Conservation (phyloP, 2,888 invertebrate genomes). For the Synanthedon myopaeformis region DNA sequence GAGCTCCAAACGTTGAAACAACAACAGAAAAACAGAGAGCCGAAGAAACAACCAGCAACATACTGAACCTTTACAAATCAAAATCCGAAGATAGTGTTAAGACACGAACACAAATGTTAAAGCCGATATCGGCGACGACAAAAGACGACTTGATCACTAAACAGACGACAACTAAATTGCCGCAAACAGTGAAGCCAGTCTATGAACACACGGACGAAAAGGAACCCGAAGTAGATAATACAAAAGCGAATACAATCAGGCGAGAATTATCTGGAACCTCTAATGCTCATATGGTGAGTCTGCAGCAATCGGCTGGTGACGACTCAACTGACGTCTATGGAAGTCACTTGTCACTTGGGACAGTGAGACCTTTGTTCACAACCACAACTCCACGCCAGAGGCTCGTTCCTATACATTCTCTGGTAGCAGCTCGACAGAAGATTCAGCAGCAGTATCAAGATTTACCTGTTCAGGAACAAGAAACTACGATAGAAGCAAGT, state of each 20-base stretch:
- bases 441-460: constrained; percentile 60
- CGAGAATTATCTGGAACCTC: constrained; percentile 73
- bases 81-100: constrained; percentile 39
- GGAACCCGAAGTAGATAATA: constrained; percentile 38
- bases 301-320: constrained; percentile 73
- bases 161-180: constrained; percentile 49
- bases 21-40: constrained; percentile 35
- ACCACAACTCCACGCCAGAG: constrained; percentile 72
- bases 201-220: constrained; percentile 61
- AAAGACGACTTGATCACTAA: constrained; percentile 50
- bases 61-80: constrained; percentile 39
- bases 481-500: constrained; percentile 62
- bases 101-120: constrained; percentile 44
- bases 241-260: constrained; percentile 71
- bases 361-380: constrained; percentile 76
- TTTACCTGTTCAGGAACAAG: constrained; percentile 39
- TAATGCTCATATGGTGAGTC: constrained; percentile 66
- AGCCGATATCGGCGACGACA: constrained; percentile 35
- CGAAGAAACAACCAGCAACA: constrained; percentile 45
- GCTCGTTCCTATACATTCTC: constrained; percentile 61
- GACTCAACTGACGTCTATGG: constrained; percentile 79
- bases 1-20: constrained; percentile 33
- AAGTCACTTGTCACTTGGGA: constrained; percentile 72
- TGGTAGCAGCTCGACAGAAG: constrained; percentile 59
- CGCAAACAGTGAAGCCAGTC: constrained; percentile 62